Percentiles rank a stretch among this genome's conserved stretches.
These are phyloP conservation scores for Chloroceryle aenea DNA, from an alignment of 2,113 vertebrate genomes.

Conservation along the genomic window DNA sequence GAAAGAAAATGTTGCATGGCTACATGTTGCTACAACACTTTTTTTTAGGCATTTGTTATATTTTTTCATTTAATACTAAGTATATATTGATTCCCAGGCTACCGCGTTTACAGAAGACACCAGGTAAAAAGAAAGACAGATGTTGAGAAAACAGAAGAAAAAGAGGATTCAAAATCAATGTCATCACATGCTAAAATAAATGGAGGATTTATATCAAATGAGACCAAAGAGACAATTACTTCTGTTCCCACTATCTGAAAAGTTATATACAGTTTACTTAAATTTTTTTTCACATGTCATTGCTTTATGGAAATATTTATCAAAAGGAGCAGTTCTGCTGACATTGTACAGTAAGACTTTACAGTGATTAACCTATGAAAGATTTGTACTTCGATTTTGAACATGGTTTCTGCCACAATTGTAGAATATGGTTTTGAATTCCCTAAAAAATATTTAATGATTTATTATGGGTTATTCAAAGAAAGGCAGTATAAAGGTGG, in stretches of 20 bases:
- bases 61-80: conserved; percentile 13
- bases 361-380: neutral
- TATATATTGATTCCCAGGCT: conserved; percentile 74
- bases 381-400: conserved; percentile 10
- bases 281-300: neutral
- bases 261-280: neutral
- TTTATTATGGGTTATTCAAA: neutral
- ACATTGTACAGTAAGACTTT: neutral
- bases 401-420: neutral
- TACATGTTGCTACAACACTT: neutral
- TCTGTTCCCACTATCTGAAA: neutral
- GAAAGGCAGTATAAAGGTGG: neutral
- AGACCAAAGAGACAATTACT: conserved; percentile 16
- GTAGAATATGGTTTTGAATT: neutral
- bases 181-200: conserved; percentile 68
- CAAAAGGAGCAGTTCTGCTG: neutral
- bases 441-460: neutral
- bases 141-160: neutral
- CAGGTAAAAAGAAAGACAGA: neutral
- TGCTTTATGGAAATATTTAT: conserved; percentile 30
- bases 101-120: conserved; percentile 73
- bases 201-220: conserved; percentile 73
- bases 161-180: neutral
- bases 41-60: neutral
- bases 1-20: neutral